Evolutionary conservation across 1,140 invertebrate genomes (phyloP).

Genomic region (Aphis gossypii): DNA sequence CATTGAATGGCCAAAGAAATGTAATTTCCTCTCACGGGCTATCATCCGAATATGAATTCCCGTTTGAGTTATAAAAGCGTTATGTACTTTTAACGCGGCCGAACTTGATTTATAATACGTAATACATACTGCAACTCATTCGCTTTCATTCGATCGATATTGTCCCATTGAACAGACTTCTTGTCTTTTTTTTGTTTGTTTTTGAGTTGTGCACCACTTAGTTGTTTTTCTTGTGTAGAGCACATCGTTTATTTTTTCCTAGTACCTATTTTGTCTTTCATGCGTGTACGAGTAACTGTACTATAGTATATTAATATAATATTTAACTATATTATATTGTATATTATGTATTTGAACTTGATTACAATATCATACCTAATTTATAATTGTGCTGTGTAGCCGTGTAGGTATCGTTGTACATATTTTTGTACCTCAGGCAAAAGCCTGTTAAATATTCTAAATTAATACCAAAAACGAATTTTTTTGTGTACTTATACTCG

Average conservation of each 20-base stretch:
- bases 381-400: neutral
- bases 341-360: neutral
- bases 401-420: neutral
- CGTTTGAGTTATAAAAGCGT: neutral
- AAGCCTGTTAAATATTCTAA: conserved; percentile 28
- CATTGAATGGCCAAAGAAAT: neutral
- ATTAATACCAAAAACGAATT: neutral
- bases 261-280: neutral
- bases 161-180: neutral
- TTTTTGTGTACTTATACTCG: neutral
- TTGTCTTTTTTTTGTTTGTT: neutral
- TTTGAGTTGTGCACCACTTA: neutral
- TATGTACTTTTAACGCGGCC: neutral
- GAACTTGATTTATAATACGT: neutral
- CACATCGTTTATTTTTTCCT: neutral
- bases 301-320: neutral
- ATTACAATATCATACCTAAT: neutral
- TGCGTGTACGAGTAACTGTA: neutral
- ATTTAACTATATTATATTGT: neutral
- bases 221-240: neutral
- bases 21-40: neutral
- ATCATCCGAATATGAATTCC: neutral
- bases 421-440: neutral
- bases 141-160: neutral
- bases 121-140: neutral